Base-by-base conservation (phyloP, 2,888 invertebrate genomes). In the Schizaphis graminum region DNA sequence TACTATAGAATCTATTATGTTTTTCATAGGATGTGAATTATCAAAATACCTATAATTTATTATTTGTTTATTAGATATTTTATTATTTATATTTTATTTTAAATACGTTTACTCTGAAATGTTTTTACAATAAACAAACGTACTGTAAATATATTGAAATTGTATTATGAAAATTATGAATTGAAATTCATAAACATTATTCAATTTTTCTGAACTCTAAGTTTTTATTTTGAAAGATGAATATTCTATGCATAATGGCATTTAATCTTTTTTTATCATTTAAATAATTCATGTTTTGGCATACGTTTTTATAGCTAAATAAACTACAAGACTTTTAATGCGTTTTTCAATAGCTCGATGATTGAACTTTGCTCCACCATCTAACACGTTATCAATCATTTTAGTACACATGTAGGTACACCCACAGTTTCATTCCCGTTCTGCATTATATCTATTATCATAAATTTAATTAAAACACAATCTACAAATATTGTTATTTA, bases 401-500 rank as follows among this genome's bases (percentile, higher is more conserved):
- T 41, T 56, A 84, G 28, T 56, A 91, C 56, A 91, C 84, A 91
- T 91, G 91, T n/a, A n/a, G n/a, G n/a, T 84, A 91, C 91, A 44
- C 91, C 91, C 84, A 91, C 56, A 44, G 53, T 44, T 84, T 53
- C 91, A 84, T 91, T 84, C 84, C 21, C 35, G 26, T 84, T 11
- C 24, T 84, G 26, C 10, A n/a, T 47, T 77, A 26, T 77, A 49
- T 5, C 49, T 87, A 67, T 53, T 77, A 91, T 91, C 91, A 53
- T 84, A 28, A 8, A 16, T 91, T 91, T 91, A 91, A 91, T 91
- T 91, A 91, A 91, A 91, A 85, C n/a, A 35, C n/a, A 44, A 84
- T 56, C 41, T 56, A 91, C 10, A 10, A 41, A 53, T 26, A 41
- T 84, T 53, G 41, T 53, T 91, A 44, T 91, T 91, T 91, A 4